Percentiles rank a stretch among this genome's conserved stretches.
Evolutionary conservation across 1,140 invertebrate species (phyloP).

Genomic region (Ceratoteleas bidentatus): DNA sequence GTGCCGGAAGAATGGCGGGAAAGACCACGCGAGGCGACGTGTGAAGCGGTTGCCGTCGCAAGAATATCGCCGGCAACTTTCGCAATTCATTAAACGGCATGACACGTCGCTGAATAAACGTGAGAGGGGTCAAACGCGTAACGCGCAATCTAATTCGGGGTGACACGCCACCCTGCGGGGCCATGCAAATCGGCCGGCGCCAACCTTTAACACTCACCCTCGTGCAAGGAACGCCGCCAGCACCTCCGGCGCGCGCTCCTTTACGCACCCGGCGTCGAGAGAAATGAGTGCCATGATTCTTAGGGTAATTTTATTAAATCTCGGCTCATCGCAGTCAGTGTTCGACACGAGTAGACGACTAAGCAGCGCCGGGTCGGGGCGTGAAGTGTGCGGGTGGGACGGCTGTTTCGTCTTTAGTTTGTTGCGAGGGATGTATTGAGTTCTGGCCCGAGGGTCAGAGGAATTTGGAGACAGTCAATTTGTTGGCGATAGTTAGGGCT

Average conservation of each 20-base stretch:
- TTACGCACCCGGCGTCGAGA: slow-evolving; percentile 40
- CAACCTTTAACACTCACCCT: slow-evolving; percentile 57
- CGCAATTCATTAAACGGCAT: too few species aligned
- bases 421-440: slow-evolving; percentile 26
- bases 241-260: slow-evolving; percentile 30
- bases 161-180: too few species aligned
- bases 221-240: slow-evolving; percentile 20
- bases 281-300: slow-evolving; percentile 61
- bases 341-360: slow-evolving; percentile 38
- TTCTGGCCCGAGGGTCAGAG: slow-evolving; percentile 12
- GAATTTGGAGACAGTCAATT: slow-evolving; percentile 26
- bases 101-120: too few species aligned
- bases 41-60: too few species aligned
- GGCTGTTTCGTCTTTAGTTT: slow-evolving; percentile 36
- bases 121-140: too few species aligned
- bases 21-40: too few species aligned
- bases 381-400: slow-evolving; percentile 17
- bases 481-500: slow-evolving; percentile 15
- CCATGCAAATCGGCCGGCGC: slow-evolving; percentile 60
- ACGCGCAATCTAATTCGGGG: too few species aligned
- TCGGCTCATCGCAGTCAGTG: slow-evolving; percentile 38
- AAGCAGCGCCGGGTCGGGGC: slow-evolving; percentile 28
- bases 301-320: slow-evolving; percentile 58
- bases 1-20: too few species aligned
- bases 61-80: too few species aligned